Base-by-base conservation (phyloP, 2,797 vertebrate species). In the Hoplostethus atlanticus region DNA sequence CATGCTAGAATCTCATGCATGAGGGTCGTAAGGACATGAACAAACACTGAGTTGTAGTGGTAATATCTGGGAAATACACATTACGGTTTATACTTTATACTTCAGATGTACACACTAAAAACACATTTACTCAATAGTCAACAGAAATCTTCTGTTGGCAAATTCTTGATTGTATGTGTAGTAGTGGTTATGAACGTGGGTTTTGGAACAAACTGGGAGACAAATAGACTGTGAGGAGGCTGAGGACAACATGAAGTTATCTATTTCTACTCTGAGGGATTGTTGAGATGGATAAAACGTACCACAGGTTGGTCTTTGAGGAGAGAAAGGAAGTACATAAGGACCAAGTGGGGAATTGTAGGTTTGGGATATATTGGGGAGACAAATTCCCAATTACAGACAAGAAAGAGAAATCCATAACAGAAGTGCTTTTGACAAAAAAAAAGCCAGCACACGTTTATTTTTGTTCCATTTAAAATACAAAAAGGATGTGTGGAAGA, bases 1-100 rank as follows among this genome's bases (percentile, higher is more conserved):
- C 91, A 91, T 91, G 91, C 89, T 79, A 85, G 77, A 86, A n/a
- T 78, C 25, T 77, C 92, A 93, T 91, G 91, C 92, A 91, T 79
- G 80, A 89, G 60, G 60, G 54, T 64, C 77, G 53, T 1, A 56
- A 54, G 57, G 25, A 80, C 68, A 78, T 46, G 63, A 71, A 71
- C 60, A 48, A 34, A 68, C 50, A 84, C 48, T 76, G 0, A 64
- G 57, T 64, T 42, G 31, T 44, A 73, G 11, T 7, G 21, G 31
- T 71, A 52, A 63, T 48, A n/a, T 64, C 34, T 59, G 52, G 2
- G n/a, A 15, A 21, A 21, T 28, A 38, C 8, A 56, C 1, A 7
- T 28, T 62, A 34, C n/a, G 42, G 51, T 21, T 68, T 61, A 34
- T 15, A 47, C 51, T 28, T 65, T 60, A 57, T 59, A 13, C 28